Conservation (phyloP, 2,797 vertebrate species). For the Scolopax bukidnonensis region DNA sequence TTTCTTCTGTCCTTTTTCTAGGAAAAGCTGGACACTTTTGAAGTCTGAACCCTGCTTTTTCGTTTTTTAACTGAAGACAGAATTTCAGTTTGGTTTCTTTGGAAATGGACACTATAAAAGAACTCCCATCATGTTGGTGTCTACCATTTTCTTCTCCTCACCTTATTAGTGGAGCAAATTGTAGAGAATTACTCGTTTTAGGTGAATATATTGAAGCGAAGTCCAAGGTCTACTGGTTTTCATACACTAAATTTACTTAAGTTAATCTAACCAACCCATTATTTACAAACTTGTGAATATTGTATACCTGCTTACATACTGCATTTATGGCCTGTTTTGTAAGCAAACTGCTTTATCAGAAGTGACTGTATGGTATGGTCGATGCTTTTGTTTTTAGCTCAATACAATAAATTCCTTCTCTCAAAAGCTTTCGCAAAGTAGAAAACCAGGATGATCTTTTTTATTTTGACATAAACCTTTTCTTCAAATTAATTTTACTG, state of each 20-base stretch:
- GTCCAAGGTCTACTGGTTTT: background rate
- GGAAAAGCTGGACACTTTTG: background rate
- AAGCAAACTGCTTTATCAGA: background rate
- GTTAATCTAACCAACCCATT: background rate
- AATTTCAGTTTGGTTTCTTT: conserved; percentile 12
- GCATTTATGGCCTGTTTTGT: background rate
- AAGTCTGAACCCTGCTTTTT: background rate
- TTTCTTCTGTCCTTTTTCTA: background rate
- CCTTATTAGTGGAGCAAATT: background rate
- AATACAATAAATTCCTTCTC: background rate
- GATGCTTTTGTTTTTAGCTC: background rate
- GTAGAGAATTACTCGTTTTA: background rate
- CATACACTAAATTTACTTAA: background rate
- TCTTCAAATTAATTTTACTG: background rate
- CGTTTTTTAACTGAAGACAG: background rate
- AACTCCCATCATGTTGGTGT: background rate
- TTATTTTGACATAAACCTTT: background rate
- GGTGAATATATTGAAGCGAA: background rate
- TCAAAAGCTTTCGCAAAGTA: background rate
- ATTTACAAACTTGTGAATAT: background rate
- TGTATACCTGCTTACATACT: background rate
- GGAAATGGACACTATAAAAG: background rate
- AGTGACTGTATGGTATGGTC: background rate
- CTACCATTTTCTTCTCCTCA: background rate
- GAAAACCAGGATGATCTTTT: background rate